A percentile compares a stretch with the other conserved stretches of the same genome.
Evolutionary conservation across 2,797 vertebrate genomes (phyloP).

Genomic region (Microctenopoma lineatum): DNA sequence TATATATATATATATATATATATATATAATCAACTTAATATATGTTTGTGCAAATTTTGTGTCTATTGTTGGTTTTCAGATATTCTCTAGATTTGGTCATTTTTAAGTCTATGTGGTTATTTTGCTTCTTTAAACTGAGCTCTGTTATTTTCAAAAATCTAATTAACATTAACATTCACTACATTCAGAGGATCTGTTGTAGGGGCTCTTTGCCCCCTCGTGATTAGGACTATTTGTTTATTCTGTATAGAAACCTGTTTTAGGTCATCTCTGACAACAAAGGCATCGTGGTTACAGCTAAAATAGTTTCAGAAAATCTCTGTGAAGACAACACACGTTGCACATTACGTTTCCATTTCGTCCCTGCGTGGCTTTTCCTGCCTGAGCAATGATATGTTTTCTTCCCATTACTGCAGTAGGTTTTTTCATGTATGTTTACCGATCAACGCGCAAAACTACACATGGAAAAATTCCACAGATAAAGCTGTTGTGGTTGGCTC

Average conservation of each 20-base stretch:
- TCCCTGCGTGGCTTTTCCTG: background rate
- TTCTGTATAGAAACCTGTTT: background rate
- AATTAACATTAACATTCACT: too few species aligned
- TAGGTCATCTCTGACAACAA: background rate
- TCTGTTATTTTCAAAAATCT: too few species aligned
- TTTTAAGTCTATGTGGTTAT: too few species aligned
- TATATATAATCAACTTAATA: too few species aligned
- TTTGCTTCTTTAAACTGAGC: too few species aligned
- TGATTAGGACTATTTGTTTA: too few species aligned
- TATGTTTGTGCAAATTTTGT: too few species aligned
- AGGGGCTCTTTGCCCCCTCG: too few species aligned
- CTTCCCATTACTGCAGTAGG: conserved; percentile 18
- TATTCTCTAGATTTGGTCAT: too few species aligned
- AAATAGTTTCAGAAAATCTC: background rate
- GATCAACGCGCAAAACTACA: conserved; percentile 21
- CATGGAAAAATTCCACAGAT: conserved; percentile 18
- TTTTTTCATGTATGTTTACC: conserved; percentile 30
- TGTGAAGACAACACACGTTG: background rate
- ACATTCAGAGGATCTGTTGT: too few species aligned
- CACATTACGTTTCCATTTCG: conserved; percentile 4
- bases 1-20: too few species aligned
- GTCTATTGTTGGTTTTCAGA: too few species aligned
- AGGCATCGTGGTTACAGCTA: background rate
- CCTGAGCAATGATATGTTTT: conserved; percentile 20
- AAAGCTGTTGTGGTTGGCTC: conserved; percentile 6